Evolutionary conservation across 2,888 invertebrate genomes (phyloP).

Genomic region (Gasteruption jaculator): DNA sequence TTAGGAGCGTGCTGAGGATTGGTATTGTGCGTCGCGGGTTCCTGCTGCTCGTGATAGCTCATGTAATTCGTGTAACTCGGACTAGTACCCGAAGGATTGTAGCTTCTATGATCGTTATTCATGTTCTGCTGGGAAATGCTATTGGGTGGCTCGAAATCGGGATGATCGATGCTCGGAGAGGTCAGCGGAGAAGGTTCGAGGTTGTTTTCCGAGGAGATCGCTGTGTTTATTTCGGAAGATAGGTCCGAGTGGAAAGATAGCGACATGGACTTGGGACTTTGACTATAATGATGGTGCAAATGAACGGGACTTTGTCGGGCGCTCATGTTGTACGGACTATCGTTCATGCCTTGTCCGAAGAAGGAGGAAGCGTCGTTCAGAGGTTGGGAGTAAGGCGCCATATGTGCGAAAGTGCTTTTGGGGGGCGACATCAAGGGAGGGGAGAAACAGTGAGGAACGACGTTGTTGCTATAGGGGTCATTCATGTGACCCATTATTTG

Average conservation of each 20-base stretch:
- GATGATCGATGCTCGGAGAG: slow-evolving; percentile 66
- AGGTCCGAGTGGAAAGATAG: slow-evolving; percentile 68
- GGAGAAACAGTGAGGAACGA: slow-evolving; percentile 44
- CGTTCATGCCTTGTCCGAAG: slow-evolving; percentile 42
- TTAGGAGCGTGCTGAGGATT: slow-evolving; percentile 45
- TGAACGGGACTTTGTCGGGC: slow-evolving; percentile 51
- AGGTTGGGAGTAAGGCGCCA: slow-evolving; percentile 46
- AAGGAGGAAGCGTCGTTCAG: slow-evolving; percentile 40
- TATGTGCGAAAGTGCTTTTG: slow-evolving; percentile 46
- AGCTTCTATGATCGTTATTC: slow-evolving; percentile 54
- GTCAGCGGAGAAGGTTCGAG: slow-evolving; percentile 62
- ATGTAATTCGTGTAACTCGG: slow-evolving; percentile 44
- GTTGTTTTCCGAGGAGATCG: slow-evolving; percentile 66
- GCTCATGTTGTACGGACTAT: slow-evolving; percentile 45
- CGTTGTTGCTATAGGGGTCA: slow-evolving; percentile 37
- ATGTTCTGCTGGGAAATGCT: slow-evolving; percentile 53
- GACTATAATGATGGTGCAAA: slow-evolving; percentile 49
- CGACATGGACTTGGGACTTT: slow-evolving; percentile 49
- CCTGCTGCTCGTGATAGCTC: slow-evolving; percentile 44
- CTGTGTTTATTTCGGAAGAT: slow-evolving; percentile 74
- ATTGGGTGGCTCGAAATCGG: slow-evolving; percentile 72
- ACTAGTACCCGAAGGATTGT: slow-evolving; percentile 51
- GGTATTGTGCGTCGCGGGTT: slow-evolving; percentile 37
- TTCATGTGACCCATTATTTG: slow-evolving; percentile 36
- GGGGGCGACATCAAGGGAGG: slow-evolving; percentile 47